Conservation (phyloP, 1,140 invertebrate genomes). For the Ylistrum balloti region DNA sequence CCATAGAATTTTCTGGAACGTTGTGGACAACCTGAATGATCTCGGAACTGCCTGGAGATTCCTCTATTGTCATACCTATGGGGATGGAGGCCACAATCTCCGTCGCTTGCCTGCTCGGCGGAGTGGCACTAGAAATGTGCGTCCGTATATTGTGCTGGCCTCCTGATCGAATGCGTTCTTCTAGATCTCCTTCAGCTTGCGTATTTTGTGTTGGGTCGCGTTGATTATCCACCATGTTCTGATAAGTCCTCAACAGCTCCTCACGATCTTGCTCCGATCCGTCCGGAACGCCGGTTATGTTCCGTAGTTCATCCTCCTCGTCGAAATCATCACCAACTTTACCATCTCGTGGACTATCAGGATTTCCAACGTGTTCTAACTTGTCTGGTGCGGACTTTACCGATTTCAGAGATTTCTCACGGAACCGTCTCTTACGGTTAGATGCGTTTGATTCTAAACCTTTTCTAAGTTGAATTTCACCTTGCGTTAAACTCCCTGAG, state of each 20-base stretch:
- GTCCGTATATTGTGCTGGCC: not conserved
- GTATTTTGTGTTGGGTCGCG: constrained; percentile 27
- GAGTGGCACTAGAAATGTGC: constrained; percentile 15
- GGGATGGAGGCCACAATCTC: constrained; percentile 6
- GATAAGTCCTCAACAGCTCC: not conserved
- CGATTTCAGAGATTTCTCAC: constrained; percentile 55
- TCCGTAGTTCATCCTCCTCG: not conserved
- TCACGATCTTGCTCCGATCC: not conserved
- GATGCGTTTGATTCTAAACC: constrained; percentile 62
- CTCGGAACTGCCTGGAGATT: constrained; percentile 23
- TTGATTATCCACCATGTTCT: not conserved
- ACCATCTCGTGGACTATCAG: not conserved
- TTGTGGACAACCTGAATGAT: not conserved
- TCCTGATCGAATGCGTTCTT: constrained; percentile 11
- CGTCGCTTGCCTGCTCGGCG: not conserved
- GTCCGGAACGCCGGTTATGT: constrained; percentile 4
- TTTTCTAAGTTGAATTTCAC: constrained; percentile 62
- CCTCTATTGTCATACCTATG: not conserved
- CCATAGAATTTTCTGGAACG: not conserved
- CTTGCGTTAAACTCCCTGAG: constrained; percentile 64
- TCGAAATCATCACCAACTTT: not conserved
- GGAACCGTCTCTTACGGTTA: constrained; percentile 46
- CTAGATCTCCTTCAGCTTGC: not conserved
- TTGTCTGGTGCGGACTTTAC: constrained; percentile 55
- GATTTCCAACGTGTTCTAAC: constrained; percentile 45